These are phyloP conservation scores for Halichoeres trimaculatus DNA, from an alignment of 2,113 vertebrate species.

Conservation along the genomic window DNA sequence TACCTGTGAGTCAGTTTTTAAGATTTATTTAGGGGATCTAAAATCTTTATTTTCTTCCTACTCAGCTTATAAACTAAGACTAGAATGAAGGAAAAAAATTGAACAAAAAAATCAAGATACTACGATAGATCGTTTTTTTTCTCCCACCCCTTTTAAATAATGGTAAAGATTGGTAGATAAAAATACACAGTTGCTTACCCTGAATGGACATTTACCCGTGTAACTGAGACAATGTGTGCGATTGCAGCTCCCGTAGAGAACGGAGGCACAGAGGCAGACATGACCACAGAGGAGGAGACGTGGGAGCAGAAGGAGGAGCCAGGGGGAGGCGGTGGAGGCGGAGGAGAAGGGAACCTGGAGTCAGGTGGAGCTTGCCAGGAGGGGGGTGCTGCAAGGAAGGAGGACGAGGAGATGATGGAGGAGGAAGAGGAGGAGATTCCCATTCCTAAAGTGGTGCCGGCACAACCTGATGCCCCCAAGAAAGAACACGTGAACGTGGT, in stretches of 20 bases:
- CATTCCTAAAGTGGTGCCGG: slow-evolving; percentile 88
- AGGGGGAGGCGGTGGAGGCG: slow-evolving; percentile 86
- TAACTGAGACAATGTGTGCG: not conserved
- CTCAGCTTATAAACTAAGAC: too few species aligned
- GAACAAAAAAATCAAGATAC: too few species aligned
- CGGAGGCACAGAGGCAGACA: slow-evolving; percentile 92
- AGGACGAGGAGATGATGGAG: slow-evolving; percentile 79
- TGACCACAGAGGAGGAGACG: slow-evolving; percentile 88
- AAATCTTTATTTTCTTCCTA: too few species aligned
- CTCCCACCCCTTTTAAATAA: too few species aligned
- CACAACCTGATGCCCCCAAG: slow-evolving; percentile 92
- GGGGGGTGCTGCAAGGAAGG: slow-evolving; percentile 65
- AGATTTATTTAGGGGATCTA: too few species aligned
- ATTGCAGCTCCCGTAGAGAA: slow-evolving; percentile 90
- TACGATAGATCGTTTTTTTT: too few species aligned
- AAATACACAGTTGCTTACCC: not conserved
- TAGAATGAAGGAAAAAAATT: too few species aligned
- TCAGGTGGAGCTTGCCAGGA: slow-evolving; percentile 83
- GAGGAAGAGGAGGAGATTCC: slow-evolving; percentile 97
- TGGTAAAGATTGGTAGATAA: not conserved
- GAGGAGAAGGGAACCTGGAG: slow-evolving; percentile 67
- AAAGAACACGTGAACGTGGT: slow-evolving; percentile 99
- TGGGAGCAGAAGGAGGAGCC: slow-evolving; percentile 98
- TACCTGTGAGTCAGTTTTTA: too few species aligned
- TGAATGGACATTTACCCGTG: not conserved